A percentile compares a stretch with the other conserved stretches of the same genome.
Evolutionary conservation across 1,140 invertebrate genomes (phyloP).

Genomic region (Andricus grossulariae): DNA sequence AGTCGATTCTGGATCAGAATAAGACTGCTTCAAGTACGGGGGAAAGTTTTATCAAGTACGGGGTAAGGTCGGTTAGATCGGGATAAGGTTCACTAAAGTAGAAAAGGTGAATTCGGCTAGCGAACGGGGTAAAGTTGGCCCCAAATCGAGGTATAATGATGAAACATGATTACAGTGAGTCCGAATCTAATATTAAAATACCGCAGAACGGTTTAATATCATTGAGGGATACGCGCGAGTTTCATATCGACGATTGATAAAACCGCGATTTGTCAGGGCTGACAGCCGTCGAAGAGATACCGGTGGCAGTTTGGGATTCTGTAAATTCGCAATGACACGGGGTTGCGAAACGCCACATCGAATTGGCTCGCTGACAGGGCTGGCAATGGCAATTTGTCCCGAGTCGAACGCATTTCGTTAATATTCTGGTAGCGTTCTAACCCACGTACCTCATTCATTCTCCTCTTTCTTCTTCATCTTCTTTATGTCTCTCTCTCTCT

Average conservation of each 20-base stretch:
- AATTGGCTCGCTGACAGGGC: constrained; percentile 37
- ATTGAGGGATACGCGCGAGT: background rate
- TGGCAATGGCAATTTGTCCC: constrained; percentile 51
- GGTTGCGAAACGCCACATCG: constrained; percentile 35
- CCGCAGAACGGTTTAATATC: background rate
- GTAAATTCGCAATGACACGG: background rate
- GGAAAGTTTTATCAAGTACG: too few species aligned
- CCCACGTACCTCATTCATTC: constrained; percentile 21
- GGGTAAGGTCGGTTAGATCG: too few species aligned
- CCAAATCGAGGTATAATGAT: too few species aligned
- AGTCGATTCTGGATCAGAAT: too few species aligned
- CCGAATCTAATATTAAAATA: too few species aligned
- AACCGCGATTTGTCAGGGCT: constrained; percentile 28
- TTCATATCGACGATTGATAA: constrained; percentile 10
- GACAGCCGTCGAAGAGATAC: constrained; percentile 35
- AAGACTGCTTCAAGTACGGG: too few species aligned
- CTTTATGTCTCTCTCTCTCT: background rate
- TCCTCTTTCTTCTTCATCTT: constrained; percentile 26
- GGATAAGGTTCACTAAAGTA: too few species aligned
- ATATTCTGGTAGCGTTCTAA: constrained; percentile 49
- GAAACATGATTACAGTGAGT: too few species aligned
- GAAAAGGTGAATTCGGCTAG: too few species aligned
- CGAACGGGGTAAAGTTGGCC: too few species aligned
- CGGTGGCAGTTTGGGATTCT: background rate
- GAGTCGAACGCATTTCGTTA: constrained; percentile 55